Percentiles rank a stretch among this genome's conserved stretches.
Conservation (phyloP, 2,797 vertebrate genomes). For the Cyclura pinguis region DNA sequence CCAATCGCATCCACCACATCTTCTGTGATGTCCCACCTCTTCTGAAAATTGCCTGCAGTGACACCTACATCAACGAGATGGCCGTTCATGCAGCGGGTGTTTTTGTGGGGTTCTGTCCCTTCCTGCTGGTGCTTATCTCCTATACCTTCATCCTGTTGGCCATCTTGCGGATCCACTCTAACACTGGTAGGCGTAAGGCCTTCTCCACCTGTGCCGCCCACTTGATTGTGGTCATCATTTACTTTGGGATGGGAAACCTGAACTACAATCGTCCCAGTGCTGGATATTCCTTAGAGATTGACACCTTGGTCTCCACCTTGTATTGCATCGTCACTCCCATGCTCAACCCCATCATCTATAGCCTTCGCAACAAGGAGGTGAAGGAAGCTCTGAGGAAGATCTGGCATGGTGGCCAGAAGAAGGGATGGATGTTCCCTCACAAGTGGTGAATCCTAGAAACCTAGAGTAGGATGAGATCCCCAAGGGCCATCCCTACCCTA, state of each 20-base stretch:
- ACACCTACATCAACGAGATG: conserved; percentile 38
- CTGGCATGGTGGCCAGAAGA: neutral
- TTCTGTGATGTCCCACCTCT: conserved; percentile 69
- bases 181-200: conserved; percentile 48
- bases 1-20: conserved; percentile 60
- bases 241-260: neutral
- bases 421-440: neutral
- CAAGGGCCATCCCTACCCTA: too few relatives aligned
- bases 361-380: conserved; percentile 70
- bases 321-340: conserved; percentile 65
- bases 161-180: conserved; percentile 29
- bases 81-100: conserved; percentile 47
- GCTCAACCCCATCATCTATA: conserved; percentile 76
- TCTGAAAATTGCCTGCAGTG: conserved; percentile 50
- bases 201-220: conserved; percentile 73
- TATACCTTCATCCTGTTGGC: conserved; percentile 63
- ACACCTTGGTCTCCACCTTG: conserved; percentile 30
- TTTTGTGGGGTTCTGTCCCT: conserved; percentile 46
- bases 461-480: too few relatives aligned
- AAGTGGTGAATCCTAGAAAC: neutral
- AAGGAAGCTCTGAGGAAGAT: conserved; percentile 32
- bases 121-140: conserved; percentile 51
- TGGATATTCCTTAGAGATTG: neutral
- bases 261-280: conserved; percentile 35
- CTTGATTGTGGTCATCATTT: conserved; percentile 33